Base-by-base conservation (phyloP, 2,888 invertebrate species). In the Sminthurides aquaticus region DNA sequence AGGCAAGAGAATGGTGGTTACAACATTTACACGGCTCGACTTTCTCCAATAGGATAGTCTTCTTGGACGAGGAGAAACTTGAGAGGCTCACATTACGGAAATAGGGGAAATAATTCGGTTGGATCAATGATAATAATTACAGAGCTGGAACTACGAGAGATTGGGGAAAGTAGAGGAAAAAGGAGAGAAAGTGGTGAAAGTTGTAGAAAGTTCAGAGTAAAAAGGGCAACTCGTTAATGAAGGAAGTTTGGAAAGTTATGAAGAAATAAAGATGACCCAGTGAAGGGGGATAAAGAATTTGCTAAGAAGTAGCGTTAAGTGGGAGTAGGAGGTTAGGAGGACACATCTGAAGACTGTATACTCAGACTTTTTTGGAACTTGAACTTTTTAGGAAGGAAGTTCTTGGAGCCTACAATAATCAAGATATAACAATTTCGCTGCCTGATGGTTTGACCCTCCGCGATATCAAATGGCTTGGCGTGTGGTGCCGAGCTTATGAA, bases 401-500 rank as follows among this genome's bases (percentile, higher is more conserved):
- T n/a, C 83, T 93, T 77, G 85, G 86, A 73, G 84, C 85, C 74
- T 94, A 94, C 81, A 83, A 87, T 71, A 89, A 88, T 75, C 88
- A 90, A 79, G 85, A 88, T 76, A 82, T 93, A 75, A 90, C 92
- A 61, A 80, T 95, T 57, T 87, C 91, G 18, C 81, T 94, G 73
- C 94, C 94, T 0, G 92, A 92, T 74, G 91, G 91, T 57, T 88
- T 89, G 78, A 89, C 89, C 29, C 81, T 94, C 67, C 84, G 84
- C 75, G 90, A 89, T 79, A 84, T 91, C 77, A 86, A 85, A 77
- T 93, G 93, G 89, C 87, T 95, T 79, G 87, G 90, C 15, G 86
- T 95, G 48, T 95, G 91, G 90, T 94, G 93, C 79, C 89, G 91
- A 76, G 91, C 92, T 77, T 92, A 87, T 76, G 83, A 88, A 64